phyloP scores from a whole-genome alignment of 2,888 invertebrate species.

The Stegophylla sp. region DNA sequence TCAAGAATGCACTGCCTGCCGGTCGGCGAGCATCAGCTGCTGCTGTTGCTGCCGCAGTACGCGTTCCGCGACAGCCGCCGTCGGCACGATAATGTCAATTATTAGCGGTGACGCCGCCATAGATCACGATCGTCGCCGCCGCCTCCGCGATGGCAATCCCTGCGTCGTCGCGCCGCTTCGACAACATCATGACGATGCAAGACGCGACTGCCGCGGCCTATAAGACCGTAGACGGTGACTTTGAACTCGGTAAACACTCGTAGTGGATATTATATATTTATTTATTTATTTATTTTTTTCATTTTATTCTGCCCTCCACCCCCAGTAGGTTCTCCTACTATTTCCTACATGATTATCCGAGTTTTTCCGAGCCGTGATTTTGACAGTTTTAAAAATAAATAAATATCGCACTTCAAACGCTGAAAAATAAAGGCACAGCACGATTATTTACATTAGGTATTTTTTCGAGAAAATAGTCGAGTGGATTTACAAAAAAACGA shows the following conservation, averaged over 20 bases:
- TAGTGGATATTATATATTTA: too few relatives aligned
- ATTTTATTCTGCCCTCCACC: too few relatives aligned
- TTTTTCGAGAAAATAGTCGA: too few relatives aligned
- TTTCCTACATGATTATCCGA: too few relatives aligned
- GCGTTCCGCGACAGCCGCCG: slow-evolving; percentile 40
- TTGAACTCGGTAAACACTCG: slow-evolving; percentile 47
- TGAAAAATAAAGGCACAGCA: too few relatives aligned
- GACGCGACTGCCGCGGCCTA: slow-evolving; percentile 26
- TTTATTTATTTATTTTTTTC: too few relatives aligned
- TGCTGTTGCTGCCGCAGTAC: slow-evolving; percentile 42
- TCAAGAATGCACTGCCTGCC: slow-evolving; percentile 13
- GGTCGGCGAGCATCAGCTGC: slow-evolving; percentile 18
- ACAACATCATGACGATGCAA: slow-evolving; percentile 34
- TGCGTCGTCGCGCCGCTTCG: slow-evolving; percentile 15
- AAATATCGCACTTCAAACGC: too few relatives aligned
- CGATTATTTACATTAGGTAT: too few relatives aligned
- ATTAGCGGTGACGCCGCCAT: slow-evolving; percentile 30
- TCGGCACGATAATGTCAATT: slow-evolving; percentile 27
- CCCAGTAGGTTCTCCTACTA: too few relatives aligned
- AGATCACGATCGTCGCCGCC: slow-evolving; percentile 19
- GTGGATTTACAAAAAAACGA: too few relatives aligned
- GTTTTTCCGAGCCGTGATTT: background rate
- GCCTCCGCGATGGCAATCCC: slow-evolving; percentile 42
- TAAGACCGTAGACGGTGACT: slow-evolving; percentile 26
- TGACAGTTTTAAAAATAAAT: too few relatives aligned